Conservation (phyloP, 1,140 invertebrate genomes). For the Drosophila nannoptera region DNA sequence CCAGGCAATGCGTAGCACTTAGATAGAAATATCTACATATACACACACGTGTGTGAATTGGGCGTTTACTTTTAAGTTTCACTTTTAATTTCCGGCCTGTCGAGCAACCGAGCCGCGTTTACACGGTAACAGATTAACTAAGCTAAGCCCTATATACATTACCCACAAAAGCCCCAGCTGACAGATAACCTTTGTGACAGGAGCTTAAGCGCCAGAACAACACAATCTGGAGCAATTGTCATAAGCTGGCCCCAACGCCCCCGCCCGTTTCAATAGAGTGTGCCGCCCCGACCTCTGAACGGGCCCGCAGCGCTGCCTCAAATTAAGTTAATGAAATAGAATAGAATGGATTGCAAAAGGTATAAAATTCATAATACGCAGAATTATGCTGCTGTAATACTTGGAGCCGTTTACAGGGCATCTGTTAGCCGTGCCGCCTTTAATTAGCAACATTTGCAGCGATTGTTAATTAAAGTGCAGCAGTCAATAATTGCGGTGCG, state of each 20-base stretch:
- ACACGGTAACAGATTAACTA: slow-evolving; percentile 4
- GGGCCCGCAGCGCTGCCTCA: too few species aligned
- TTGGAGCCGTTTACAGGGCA: slow-evolving; percentile 2
- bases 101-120: background rate
- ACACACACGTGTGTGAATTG: background rate
- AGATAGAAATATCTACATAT: background rate
- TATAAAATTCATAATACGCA: too few species aligned
- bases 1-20: too few species aligned
- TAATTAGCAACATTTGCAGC: slow-evolving; percentile 18
- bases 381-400: background rate
- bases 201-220: slow-evolving; percentile 3
- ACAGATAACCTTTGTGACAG: background rate
- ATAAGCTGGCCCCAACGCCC: background rate
- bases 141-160: background rate
- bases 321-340: too few species aligned
- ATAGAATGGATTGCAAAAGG: too few species aligned
- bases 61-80: background rate
- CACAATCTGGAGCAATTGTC: background rate
- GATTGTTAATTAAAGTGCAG: slow-evolving; percentile 69
- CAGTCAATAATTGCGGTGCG: slow-evolving; percentile 58
- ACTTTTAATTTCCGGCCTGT: slow-evolving; percentile 8
- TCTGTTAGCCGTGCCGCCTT: background rate
- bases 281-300: too few species aligned
- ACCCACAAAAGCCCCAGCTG: background rate
- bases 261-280: too few species aligned